Evolutionary conservation across 2,797 vertebrate genomes (phyloP), one percentile per base, ranked within the genome.

Genomic region (Gymnodraco acuticeps): DNA sequence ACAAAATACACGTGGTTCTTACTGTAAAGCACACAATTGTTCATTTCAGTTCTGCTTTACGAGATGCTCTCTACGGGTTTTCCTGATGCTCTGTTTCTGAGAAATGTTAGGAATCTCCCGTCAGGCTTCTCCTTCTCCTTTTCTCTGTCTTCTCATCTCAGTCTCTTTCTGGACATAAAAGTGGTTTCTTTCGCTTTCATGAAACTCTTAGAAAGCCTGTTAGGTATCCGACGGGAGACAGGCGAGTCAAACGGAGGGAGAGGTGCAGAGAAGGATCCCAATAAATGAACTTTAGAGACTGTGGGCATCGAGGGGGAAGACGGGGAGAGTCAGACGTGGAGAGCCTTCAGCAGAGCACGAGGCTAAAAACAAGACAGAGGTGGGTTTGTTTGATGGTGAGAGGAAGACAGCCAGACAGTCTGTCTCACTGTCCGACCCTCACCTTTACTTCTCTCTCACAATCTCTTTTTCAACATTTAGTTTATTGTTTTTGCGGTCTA

Each of bases 231-330:
- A 88, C 72, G 67, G 10, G 66, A 91, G 87, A 88, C 88, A 82
- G 81, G 38, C 31, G 38, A 87, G 86, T 81, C 86, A 83, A 88
- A 88, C 23, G 13, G 56, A 70, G 60, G 70, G 71, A 76, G 67
- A 27, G 70, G 66, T 66, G 70, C 58, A 63, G 67, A 69, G 73
- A 53, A 61, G 75, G 77, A 85, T 88, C 54, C 58, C 20, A 82
- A 86, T 88, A 91, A 92, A 91, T 83, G 84, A 87, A 89, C 83
- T 81, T 86, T 87, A 89, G 76, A 86, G 73, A 53, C 70, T 31
- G 41, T 52, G 58, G 53, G 79, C 65, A 60, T 83, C 82, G 56
- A 8, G 41, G 59, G 76, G 79, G 68, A 78, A 75, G 76, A 83
- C 64, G 9, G 65, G 45, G 51, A 69, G 64, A 68, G 67, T 71